phyloP scores from a whole-genome alignment of 1,140 invertebrate genomes.

The Ostrea denselamellosa region DNA sequence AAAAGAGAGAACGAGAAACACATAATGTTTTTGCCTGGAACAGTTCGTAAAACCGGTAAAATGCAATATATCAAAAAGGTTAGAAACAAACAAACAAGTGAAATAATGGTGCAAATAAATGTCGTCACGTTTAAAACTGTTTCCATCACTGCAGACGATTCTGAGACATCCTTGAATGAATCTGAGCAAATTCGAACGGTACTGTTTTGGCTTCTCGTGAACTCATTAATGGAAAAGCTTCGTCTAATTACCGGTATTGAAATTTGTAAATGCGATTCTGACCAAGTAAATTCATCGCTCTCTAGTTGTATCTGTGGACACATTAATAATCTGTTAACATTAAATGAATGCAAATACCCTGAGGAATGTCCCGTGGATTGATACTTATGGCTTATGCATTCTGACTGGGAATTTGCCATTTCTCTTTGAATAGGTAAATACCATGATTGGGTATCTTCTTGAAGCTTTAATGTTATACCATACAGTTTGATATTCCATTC shows the following conservation, averaged over 20 bases:
- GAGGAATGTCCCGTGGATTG: no score
- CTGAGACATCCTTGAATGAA: neutral
- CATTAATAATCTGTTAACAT: slow-evolving; percentile 1
- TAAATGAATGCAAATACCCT: neutral
- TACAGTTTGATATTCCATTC: neutral
- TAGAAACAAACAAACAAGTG: slow-evolving; percentile 61
- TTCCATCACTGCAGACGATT: neutral
- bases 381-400: neutral
- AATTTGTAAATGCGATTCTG: neutral
- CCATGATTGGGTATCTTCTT: slow-evolving; percentile 1
- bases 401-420: neutral
- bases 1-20: slow-evolving; percentile 59
- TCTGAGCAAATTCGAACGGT: slow-evolving; percentile 26
- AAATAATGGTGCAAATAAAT: slow-evolving; percentile 53
- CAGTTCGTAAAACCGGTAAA: slow-evolving; percentile 61
- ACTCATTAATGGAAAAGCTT: neutral
- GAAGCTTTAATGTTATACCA: neutral
- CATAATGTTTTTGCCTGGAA: slow-evolving; percentile 69
- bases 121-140: slow-evolving; percentile 40
- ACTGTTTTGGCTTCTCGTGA: neutral
- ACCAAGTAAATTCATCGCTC: neutral
- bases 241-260: neutral
- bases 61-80: slow-evolving; percentile 62
- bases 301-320: slow-evolving; percentile 38
- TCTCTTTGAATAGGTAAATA: neutral